These are phyloP conservation scores for Holcopasites calliopsidis DNA, from an alignment of 1,140 invertebrate species.

Conservation along the genomic window DNA sequence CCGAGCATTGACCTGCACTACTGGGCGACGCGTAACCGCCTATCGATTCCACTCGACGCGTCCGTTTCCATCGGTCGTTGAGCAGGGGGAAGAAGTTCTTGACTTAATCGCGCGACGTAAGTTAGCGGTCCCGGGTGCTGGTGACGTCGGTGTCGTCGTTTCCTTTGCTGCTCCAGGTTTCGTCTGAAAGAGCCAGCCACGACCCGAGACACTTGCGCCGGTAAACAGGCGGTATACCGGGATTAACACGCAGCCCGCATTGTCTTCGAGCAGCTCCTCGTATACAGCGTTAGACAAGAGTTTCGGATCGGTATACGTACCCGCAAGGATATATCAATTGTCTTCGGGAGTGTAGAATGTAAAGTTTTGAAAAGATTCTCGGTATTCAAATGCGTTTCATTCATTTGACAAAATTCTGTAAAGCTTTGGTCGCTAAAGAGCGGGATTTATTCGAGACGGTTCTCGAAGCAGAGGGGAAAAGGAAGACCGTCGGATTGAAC, in stretches of 20 bases:
- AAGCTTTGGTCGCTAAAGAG: too few species aligned
- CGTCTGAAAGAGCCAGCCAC: constrained; percentile 18
- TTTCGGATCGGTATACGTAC: not conserved
- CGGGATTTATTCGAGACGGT: not conserved
- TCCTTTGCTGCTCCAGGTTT: constrained; percentile 15
- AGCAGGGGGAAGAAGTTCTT: constrained; percentile 14
- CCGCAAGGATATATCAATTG: too few species aligned
- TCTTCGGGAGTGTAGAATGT: too few species aligned
- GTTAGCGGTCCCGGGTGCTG: constrained; percentile 46
- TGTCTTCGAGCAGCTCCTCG: constrained; percentile 40
- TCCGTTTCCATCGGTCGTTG: not conserved
- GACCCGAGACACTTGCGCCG: constrained; percentile 44
- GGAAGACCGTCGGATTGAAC: constrained; percentile 6
- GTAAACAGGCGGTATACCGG: constrained; percentile 59
- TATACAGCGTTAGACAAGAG: not conserved
- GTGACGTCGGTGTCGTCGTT: constrained; percentile 42
- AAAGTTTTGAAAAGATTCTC: too few species aligned
- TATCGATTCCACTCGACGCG: constrained; percentile 27
- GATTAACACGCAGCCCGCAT: constrained; percentile 61
- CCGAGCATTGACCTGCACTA: not conserved
- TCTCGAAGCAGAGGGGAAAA: not conserved
- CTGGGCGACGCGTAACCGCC: not conserved
- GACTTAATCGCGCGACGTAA: constrained; percentile 58
- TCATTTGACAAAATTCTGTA: too few species aligned
- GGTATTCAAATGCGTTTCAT: too few species aligned